These are phyloP conservation scores for Spinus pinus DNA, from an alignment of 2,797 vertebrate species.

Conservation along the genomic window DNA sequence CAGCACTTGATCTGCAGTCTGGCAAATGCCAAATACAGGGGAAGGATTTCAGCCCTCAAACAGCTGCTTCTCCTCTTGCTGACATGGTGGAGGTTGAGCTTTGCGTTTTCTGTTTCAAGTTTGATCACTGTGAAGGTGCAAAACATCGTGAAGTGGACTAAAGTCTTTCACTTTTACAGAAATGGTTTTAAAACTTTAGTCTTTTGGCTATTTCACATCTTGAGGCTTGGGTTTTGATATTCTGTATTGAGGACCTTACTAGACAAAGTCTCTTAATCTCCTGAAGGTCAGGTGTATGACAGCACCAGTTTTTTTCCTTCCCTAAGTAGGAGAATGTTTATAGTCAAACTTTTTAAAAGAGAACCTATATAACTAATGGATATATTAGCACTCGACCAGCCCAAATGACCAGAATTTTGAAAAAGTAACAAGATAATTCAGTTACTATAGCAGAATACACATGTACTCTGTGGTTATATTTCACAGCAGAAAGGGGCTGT, in stretches of 20 bases:
- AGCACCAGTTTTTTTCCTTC: neutral
- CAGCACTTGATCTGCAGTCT: neutral
- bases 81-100: fast-evolving
- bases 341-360: neutral
- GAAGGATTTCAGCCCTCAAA: neutral
- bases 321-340: neutral
- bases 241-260: neutral
- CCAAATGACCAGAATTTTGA: neutral
- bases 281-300: neutral
- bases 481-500: neutral
- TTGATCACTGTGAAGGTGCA: neutral
- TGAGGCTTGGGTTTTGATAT: neutral
- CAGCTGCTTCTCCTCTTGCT: neutral
- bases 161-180: neutral
- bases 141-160: neutral
- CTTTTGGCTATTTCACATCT: neutral
- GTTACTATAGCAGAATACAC: neutral
- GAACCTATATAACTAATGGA: neutral
- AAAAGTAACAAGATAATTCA: neutral
- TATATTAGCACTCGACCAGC: neutral
- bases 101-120: neutral
- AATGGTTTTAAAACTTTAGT: neutral
- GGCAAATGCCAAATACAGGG: neutral
- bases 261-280: neutral
- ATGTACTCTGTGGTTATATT: neutral